Base-by-base conservation (phyloP, 2,888 invertebrate species). In the Octonoba sinensis region DNA sequence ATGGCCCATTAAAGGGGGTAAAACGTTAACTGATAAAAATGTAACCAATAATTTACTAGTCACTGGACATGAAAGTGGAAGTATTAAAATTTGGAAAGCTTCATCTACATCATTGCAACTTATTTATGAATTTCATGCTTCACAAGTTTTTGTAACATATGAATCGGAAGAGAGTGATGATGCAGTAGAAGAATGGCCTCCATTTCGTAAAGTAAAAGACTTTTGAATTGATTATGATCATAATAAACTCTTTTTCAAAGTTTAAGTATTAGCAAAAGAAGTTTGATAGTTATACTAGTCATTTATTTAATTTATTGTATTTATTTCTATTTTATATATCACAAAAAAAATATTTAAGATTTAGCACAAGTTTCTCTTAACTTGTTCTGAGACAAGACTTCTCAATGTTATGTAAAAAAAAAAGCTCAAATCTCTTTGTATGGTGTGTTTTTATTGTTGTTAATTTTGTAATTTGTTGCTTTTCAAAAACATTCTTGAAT, bases 21-120 rank as follows among this genome's bases (percentile, higher is more conserved):
- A 49, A 36, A 56, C 24, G 27, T 16, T 88, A 62, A 89, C 90
- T 82, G 93, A 93, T 86, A 69, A 73, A 51, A 70, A 69, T 62
- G 27, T 54, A 75, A 67, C 66, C 66, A 75, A 75, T 66, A 72
- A 75, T 18, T 87, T 93, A 13, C 89, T 94, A 20, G 88, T 94
- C 6, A 96, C 96, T 8, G 98, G 97, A 0, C 99, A 99, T 90
- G 98, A 99, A 89, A 97, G 99, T 89, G 99, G 99, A 15, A 95
- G 96, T 1, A 94, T 99, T 0, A 91, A 96, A 83, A 96, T 99
- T 89, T 99, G 99, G 98, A 94, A 96, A 89, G 95, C 95, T 36
- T 93, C 94, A 22, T 93, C 93, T 4, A 93, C 95, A 3, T 92
- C 94, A 54, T 91, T 98, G 87, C 93, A 93, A 15, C 94, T 96